phyloP scores from a whole-genome alignment of 2,797 vertebrate species.

The Rhynchotus rufescens region DNA sequence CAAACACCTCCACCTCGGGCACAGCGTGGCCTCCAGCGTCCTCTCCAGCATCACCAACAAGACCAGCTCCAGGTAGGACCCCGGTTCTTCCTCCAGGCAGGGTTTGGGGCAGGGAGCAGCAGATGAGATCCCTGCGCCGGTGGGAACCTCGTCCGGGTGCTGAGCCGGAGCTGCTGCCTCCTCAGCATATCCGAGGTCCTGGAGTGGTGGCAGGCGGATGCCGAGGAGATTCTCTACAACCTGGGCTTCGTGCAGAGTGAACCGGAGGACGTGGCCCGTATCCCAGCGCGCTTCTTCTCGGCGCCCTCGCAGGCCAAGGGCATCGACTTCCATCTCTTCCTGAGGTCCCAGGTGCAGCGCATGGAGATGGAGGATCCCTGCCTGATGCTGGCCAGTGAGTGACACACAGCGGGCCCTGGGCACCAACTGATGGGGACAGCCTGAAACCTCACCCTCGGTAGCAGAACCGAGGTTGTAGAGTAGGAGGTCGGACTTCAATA shows the following conservation, averaged over 20 bases:
- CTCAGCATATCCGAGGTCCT: conserved; percentile 90
- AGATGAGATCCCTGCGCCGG: no score
- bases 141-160: background rate
- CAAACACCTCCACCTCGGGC: conserved; percentile 78
- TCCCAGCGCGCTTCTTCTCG: conserved; percentile 90
- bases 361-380: conserved; percentile 89
- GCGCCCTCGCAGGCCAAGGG: conserved; percentile 87
- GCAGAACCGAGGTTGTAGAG: no score
- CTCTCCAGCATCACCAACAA: conserved; percentile 83
- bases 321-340: conserved; percentile 92
- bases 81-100: background rate
- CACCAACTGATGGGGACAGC: no score
- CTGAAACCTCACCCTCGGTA: no score
- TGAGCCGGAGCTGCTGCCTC: background rate
- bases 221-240: conserved; percentile 88
- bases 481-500: no score
- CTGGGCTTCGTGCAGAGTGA: conserved; percentile 90
- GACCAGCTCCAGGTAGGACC: conserved; percentile 85
- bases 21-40: conserved; percentile 86
- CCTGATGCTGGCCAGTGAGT: conserved; percentile 90
- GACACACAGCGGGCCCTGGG: accelerated
- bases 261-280: conserved; percentile 83
- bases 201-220: conserved; percentile 85
- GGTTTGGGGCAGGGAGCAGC: background rate
- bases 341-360: conserved; percentile 88